Evolutionary conservation across 2,888 invertebrate genomes (phyloP).

Genomic region (Cephus runcator): DNA sequence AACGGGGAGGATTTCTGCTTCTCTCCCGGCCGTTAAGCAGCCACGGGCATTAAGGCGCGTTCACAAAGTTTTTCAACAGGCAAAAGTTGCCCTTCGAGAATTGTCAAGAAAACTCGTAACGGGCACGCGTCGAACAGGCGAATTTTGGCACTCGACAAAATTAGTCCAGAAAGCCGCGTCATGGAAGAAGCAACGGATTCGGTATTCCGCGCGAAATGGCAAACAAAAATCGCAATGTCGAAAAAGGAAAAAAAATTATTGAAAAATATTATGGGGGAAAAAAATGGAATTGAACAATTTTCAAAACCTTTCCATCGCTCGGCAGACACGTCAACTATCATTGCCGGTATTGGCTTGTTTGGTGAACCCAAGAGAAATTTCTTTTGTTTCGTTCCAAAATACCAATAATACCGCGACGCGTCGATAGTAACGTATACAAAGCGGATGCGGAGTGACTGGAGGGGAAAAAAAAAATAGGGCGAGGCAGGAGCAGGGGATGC

Average conservation of each 20-base stretch:
- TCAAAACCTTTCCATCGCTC: neutral
- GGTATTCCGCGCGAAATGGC: neutral
- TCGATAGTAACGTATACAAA: conserved; percentile 20
- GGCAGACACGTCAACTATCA: neutral
- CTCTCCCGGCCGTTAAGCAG: neutral
- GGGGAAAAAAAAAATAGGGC: neutral
- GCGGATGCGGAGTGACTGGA: neutral
- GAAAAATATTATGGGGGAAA: too few relatives aligned
- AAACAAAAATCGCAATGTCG: neutral
- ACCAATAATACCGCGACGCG: neutral
- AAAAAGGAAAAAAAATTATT: neutral
- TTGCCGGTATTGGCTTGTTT: neutral
- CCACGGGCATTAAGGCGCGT: neutral
- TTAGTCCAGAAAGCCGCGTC: too few relatives aligned
- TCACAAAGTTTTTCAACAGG: neutral
- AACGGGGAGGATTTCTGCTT: neutral
- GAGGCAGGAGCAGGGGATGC: conserved; percentile 21
- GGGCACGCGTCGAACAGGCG: neutral
- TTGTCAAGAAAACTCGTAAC: neutral
- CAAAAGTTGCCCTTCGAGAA: neutral
- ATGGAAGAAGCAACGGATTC: too few relatives aligned
- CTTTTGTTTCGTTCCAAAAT: neutral
- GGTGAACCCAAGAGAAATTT: neutral
- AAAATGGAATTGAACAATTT: neutral
- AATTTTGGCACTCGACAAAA: neutral